Evolutionary conservation across 2,888 invertebrate species (phyloP).

Genomic region (Hyposoter didymator): DNA sequence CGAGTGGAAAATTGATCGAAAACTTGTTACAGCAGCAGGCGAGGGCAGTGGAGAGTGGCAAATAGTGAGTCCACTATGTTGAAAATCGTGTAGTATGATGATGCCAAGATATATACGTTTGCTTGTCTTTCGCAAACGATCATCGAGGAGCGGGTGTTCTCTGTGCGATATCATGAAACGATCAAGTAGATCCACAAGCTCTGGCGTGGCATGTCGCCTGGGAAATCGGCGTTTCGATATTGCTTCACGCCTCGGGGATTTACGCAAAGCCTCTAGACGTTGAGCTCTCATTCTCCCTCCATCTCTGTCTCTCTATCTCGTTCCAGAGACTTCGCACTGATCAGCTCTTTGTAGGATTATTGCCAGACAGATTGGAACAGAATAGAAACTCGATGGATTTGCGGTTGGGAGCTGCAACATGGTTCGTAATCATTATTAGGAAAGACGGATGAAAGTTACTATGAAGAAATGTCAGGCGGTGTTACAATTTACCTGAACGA

Average conservation of each 20-base stretch:
- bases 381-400: constrained; percentile 78
- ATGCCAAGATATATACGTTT: constrained; percentile 15
- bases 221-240: constrained; percentile 70
- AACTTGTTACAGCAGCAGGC: constrained; percentile 32
- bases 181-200: constrained; percentile 33
- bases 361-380: constrained; percentile 64
- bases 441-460: constrained; percentile 41
- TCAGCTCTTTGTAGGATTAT: constrained; percentile 65
- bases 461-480: constrained; percentile 1
- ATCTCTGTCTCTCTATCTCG: constrained; percentile 32
- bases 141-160: constrained; percentile 21
- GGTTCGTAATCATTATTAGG: constrained; percentile 32
- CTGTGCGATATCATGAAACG: constrained; percentile 33
- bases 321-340: constrained; percentile 59
- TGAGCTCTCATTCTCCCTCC: constrained; percentile 2
- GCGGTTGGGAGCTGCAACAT: constrained; percentile 70
- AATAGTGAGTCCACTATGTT: constrained; percentile 14
- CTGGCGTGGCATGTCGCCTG: constrained; percentile 68
- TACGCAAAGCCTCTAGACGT: constrained; percentile 77
- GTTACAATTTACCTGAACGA: constrained; percentile 8
- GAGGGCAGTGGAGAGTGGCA: constrained; percentile 10
- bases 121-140: constrained; percentile 44
- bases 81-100: constrained; percentile 17
- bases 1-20: constrained; percentile 29
- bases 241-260: constrained; percentile 70